These are phyloP conservation scores for Monodelphis domestica DNA, from an alignment of 2,797 vertebrate genomes.

Conservation along the genomic window DNA sequence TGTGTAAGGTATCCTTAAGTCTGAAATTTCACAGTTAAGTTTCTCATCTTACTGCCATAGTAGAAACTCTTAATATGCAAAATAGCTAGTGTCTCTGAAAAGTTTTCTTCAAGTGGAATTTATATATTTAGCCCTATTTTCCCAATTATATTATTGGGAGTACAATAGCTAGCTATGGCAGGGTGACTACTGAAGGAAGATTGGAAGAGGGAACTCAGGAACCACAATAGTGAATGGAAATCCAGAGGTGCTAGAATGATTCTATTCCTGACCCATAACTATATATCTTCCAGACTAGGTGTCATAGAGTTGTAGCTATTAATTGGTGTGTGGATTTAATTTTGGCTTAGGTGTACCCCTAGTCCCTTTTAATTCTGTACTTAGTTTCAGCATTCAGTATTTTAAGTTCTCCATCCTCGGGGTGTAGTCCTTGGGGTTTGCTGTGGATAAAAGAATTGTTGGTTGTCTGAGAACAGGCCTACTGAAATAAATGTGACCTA, in stretches of 20 bases:
- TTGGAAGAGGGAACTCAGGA: background rate
- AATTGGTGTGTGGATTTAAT: background rate
- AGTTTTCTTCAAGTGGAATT: background rate
- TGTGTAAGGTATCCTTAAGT: constrained; percentile 9
- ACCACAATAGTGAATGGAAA: constrained; percentile 1
- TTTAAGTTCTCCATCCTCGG: constrained; percentile 19
- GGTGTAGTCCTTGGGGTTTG: constrained; percentile 21
- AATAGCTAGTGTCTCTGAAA: constrained; percentile 7
- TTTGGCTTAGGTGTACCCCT: background rate
- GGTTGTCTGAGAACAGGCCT: background rate
- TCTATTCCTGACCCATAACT: background rate
- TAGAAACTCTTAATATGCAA: constrained; percentile 9
- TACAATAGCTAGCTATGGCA: constrained; percentile 18
- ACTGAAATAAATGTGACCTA: background rate
- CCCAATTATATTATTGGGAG: background rate
- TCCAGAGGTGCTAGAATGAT: background rate
- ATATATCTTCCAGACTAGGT: background rate
- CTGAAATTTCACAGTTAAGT: constrained; percentile 34
- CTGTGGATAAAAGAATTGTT: constrained; percentile 18
- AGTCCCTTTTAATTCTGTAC: background rate
- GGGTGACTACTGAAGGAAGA: background rate
- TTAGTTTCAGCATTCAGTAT: background rate
- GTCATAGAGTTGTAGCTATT: background rate
- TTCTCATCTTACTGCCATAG: constrained; percentile 1
- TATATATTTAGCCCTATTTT: background rate